A percentile compares a stretch with the other conserved stretches of the same genome.
Conservation (phyloP, 2,113 vertebrate genomes). For the Chloropsis cyanopogon region DNA sequence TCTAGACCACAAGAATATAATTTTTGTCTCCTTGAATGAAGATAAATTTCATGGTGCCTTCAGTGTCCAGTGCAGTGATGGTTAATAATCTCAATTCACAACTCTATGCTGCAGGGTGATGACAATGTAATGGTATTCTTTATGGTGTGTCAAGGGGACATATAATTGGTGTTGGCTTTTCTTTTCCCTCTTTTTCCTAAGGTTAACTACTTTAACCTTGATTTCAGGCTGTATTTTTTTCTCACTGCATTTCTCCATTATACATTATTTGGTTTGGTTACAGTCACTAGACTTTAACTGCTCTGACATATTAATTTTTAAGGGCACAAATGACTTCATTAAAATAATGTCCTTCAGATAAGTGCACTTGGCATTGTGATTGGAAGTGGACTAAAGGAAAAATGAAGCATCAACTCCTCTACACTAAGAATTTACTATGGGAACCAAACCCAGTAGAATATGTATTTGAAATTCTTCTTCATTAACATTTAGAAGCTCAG, state of each 20-base stretch:
- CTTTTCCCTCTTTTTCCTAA: neutral
- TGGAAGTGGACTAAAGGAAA: conserved; percentile 38
- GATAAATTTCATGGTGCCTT: neutral
- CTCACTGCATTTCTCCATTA: conserved; percentile 57
- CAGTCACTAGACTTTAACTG: conserved; percentile 64
- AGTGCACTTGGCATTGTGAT: conserved; percentile 15
- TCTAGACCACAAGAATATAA: neutral
- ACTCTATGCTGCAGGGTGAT: neutral
- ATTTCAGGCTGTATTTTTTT: conserved; percentile 43
- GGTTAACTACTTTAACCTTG: conserved; percentile 62
- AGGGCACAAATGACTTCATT: conserved; percentile 68
- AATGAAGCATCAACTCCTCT: neutral
- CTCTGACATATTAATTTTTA: conserved; percentile 66
- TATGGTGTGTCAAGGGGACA: neutral
- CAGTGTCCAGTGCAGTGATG: neutral
- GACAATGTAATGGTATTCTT: neutral
- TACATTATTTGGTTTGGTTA: conserved; percentile 68
- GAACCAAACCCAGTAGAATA: neutral
- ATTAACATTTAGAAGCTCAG: neutral
- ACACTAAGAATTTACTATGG: neutral
- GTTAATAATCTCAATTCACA: neutral
- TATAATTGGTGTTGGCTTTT: neutral
- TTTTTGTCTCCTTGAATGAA: neutral
- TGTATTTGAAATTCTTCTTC: neutral
- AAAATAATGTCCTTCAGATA: conserved; percentile 67